A percentile compares a stretch with the other conserved stretches of the same genome.
These are phyloP conservation scores for Coremacera marginata DNA, from an alignment of 2,888 invertebrate genomes.

Conservation along the genomic window DNA sequence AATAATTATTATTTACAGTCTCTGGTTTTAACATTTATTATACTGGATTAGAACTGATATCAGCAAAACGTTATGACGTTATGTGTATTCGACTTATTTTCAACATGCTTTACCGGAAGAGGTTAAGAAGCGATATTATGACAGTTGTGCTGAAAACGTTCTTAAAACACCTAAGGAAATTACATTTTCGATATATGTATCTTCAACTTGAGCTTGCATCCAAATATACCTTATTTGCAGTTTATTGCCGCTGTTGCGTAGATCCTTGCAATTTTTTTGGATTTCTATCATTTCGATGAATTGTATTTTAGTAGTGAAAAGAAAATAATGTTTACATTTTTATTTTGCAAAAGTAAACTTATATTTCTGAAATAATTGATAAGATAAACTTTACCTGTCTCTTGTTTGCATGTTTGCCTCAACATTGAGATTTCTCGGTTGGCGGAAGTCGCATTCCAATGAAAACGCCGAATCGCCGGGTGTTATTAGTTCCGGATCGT, in stretches of 20 bases:
- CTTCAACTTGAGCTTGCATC: not conserved
- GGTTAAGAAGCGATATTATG: not conserved
- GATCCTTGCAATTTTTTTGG: constrained; percentile 69
- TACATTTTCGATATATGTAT: not conserved
- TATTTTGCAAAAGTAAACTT: not conserved
- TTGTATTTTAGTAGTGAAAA: constrained; percentile 32
- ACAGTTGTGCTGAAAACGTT: too few species aligned
- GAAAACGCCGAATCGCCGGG: constrained; percentile 77
- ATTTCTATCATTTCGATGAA: constrained; percentile 56
- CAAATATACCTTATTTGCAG: constrained; percentile 49
- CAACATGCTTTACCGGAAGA: not conserved
- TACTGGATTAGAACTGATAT: too few species aligned
- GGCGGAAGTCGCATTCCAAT: constrained; percentile 75
- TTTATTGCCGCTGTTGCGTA: constrained; percentile 65
- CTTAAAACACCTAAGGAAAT: not conserved
- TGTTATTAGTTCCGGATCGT: constrained; percentile 76
- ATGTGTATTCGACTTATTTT: not conserved
- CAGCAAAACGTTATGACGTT: too few species aligned
- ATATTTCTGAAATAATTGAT: not conserved
- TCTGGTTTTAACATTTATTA: too few species aligned
- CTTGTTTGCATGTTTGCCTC: constrained; percentile 70
- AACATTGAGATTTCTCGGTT: constrained; percentile 72
- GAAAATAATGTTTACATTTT: constrained; percentile 7
- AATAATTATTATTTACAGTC: too few species aligned
- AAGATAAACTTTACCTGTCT: constrained; percentile 65